Percentiles rank a stretch among this genome's conserved stretches.
Evolutionary conservation across 2,797 vertebrate genomes (phyloP).

Genomic region (Oryzias dopingdopingensis): DNA sequence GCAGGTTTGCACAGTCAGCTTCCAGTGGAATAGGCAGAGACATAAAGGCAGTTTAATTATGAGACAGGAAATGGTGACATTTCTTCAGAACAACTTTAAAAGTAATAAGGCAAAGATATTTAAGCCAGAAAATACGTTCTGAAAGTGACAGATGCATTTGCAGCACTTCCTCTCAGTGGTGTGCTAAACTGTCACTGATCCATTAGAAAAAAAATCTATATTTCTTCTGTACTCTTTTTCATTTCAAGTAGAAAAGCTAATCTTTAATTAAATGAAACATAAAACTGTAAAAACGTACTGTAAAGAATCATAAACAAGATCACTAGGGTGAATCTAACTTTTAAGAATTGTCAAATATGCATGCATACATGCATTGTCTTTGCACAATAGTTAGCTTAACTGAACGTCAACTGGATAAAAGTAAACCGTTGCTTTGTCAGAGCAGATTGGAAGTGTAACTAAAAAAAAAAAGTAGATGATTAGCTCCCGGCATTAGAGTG

Average conservation of each 20-base stretch:
- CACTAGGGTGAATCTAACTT: no score
- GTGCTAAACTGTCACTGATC: constrained; percentile 21
- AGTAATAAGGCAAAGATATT: constrained; percentile 27
- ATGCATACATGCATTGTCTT: constrained; percentile 11
- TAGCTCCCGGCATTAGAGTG: constrained; percentile 28
- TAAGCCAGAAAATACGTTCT: constrained; percentile 32
- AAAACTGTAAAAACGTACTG: no score
- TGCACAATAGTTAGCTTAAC: neutral
- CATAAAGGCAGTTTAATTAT: constrained; percentile 21
- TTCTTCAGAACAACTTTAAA: constrained; percentile 53
- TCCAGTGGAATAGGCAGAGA: constrained; percentile 42
- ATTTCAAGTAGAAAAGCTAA: no score
- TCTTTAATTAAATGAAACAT: no score
- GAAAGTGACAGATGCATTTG: constrained; percentile 33
- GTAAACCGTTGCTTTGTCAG: constrained; percentile 5
- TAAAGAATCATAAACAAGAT: neutral
- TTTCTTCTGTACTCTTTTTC: no score
- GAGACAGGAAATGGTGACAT: constrained; percentile 48
- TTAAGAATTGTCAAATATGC: neutral
- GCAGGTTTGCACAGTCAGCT: constrained; percentile 38
- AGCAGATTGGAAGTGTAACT: constrained; percentile 21
- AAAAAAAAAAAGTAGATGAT: constrained; percentile 43
- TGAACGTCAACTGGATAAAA: neutral
- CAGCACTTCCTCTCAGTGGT: constrained; percentile 39
- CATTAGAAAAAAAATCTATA: neutral